Percentiles rank a stretch among this genome's conserved stretches.
Evolutionary conservation across 1,140 invertebrate genomes (phyloP).

Genomic region (Trialeurodes vaporariorum): DNA sequence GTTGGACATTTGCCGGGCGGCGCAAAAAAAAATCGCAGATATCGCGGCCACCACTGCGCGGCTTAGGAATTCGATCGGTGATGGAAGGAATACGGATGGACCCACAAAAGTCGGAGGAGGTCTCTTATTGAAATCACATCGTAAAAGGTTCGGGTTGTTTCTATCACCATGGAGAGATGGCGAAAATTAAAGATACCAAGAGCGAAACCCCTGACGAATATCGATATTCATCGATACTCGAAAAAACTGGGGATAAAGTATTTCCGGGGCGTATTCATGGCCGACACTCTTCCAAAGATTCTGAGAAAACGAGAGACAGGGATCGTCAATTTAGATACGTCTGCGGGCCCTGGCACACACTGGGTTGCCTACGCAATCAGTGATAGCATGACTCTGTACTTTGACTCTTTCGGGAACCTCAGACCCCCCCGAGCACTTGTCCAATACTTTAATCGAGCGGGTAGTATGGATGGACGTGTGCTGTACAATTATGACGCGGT

Average conservation of each 20-base stretch:
- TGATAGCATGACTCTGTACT: slow-evolving; percentile 25
- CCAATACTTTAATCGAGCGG: slow-evolving; percentile 24
- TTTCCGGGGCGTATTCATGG: slow-evolving; percentile 20
- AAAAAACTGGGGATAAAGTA: slow-evolving; percentile 12
- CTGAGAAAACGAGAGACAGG: slow-evolving; percentile 24
- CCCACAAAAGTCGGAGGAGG: too few relatives aligned
- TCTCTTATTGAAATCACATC: too few relatives aligned
- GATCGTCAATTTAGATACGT: slow-evolving; percentile 29
- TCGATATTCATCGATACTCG: too few relatives aligned
- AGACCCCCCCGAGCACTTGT: slow-evolving; percentile 24
- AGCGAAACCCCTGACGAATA: too few relatives aligned
- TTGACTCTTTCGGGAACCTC: slow-evolving; percentile 29
- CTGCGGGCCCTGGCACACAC: slow-evolving; percentile 25
- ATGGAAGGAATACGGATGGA: too few relatives aligned
- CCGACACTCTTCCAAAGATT: slow-evolving; percentile 18
- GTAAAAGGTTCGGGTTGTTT: too few relatives aligned
- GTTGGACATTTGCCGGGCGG: too few relatives aligned
- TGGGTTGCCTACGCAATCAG: slow-evolving; percentile 30
- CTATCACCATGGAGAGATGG: too few relatives aligned
- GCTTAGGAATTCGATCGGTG: too few relatives aligned
- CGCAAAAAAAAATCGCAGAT: too few relatives aligned
- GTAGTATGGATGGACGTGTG: slow-evolving; percentile 17
- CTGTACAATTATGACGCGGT: slow-evolving; percentile 24
- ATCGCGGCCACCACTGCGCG: too few relatives aligned
- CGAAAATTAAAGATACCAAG: too few relatives aligned